phyloP scores from a whole-genome alignment of 2,888 invertebrate species.

The Balanococcus diminutus region DNA sequence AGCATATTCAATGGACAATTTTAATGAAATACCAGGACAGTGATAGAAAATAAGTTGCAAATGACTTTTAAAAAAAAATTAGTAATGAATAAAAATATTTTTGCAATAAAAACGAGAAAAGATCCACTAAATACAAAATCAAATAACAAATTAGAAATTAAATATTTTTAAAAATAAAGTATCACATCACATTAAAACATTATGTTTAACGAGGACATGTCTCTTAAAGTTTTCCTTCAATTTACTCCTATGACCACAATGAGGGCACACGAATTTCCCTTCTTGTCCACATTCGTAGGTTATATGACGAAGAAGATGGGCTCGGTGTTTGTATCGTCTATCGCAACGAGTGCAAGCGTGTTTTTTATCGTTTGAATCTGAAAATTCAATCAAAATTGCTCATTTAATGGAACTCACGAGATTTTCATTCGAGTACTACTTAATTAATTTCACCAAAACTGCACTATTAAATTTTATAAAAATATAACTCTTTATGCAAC shows the following conservation, averaged over 20 bases:
- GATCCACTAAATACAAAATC: too few species aligned
- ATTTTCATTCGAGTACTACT: slow-evolving; percentile 50
- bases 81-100: too few species aligned
- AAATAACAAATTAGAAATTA: too few species aligned
- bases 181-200: not conserved
- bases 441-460: too few species aligned
- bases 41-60: too few species aligned
- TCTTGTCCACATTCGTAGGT: slow-evolving; percentile 60
- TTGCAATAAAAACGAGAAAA: too few species aligned
- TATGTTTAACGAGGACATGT: slow-evolving; percentile 57
- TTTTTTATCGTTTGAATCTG: not conserved
- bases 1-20: too few species aligned
- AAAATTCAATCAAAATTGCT: not conserved
- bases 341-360: slow-evolving; percentile 55
- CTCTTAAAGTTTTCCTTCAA: slow-evolving; percentile 58
- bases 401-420: not conserved
- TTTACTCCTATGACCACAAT: slow-evolving; percentile 58
- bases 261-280: slow-evolving; percentile 59
- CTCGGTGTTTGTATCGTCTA: slow-evolving; percentile 57
- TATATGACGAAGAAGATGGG: slow-evolving; percentile 59
- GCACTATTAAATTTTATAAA: too few species aligned
- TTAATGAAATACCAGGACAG: too few species aligned
- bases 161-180: too few species aligned
- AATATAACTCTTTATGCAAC: too few species aligned
- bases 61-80: too few species aligned